Percentiles rank a stretch among this genome's conserved stretches.
phyloP scores from a whole-genome alignment of 2,888 invertebrate species.

The Leucophenga maculata region DNA sequence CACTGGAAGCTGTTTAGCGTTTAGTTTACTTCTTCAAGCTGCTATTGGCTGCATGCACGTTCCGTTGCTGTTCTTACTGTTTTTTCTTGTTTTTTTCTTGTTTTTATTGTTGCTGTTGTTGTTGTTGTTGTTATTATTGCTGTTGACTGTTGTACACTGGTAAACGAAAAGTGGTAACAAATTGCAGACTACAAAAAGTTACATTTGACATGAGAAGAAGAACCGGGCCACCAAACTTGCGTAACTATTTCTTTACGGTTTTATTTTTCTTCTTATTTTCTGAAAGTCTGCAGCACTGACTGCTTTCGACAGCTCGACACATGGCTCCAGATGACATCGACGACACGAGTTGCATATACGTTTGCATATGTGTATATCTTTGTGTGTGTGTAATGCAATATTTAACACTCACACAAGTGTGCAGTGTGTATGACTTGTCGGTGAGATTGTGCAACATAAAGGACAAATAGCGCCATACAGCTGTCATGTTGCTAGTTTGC shows the following conservation, averaged over 20 bases:
- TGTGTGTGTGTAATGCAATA: not conserved
- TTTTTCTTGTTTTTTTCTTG: slow-evolving; percentile 10
- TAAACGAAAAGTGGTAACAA: slow-evolving; percentile 7
- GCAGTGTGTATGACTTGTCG: not conserved
- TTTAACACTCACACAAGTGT: not conserved
- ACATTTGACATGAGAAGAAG: not conserved
- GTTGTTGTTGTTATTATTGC: not conserved
- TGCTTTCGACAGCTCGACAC: too few species aligned
- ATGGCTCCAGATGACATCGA: not conserved
- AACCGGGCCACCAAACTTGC: too few species aligned
- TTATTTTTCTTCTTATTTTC: too few species aligned
- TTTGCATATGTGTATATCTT: not conserved
- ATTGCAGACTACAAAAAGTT: slow-evolving; percentile 5
- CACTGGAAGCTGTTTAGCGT: not conserved
- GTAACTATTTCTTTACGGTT: too few species aligned
- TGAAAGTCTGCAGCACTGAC: too few species aligned
- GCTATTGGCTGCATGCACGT: slow-evolving; percentile 13
- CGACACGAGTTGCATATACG: not conserved
- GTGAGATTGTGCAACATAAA: not conserved
- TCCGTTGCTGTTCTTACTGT: not conserved
- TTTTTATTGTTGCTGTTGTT: not conserved
- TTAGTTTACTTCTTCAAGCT: not conserved
- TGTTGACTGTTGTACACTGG: not conserved
- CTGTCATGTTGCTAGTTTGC: slow-evolving; percentile 5
- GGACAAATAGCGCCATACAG: not conserved